These are phyloP conservation scores for Andrena fulva DNA, from an alignment of 2,888 invertebrate species.

Conservation along the genomic window DNA sequence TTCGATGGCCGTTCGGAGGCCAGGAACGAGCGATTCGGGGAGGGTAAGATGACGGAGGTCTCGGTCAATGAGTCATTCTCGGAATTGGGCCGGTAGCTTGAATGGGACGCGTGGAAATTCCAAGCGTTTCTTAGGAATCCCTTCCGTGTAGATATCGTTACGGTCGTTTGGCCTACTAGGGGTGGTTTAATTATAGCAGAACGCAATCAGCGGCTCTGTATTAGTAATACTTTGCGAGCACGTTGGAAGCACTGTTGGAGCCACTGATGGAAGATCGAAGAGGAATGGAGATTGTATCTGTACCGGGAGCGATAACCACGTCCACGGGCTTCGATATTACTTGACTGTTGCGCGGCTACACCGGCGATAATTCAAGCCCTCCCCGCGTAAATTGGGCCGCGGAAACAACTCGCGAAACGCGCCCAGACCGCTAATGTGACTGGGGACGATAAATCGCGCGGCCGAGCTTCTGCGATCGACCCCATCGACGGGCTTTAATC, in stretches of 20 bases:
- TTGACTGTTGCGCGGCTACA: too few relatives aligned
- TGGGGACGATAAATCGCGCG: neutral
- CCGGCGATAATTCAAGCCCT: constrained; percentile 2
- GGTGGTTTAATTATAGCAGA: neutral
- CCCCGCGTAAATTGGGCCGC: constrained; percentile 3
- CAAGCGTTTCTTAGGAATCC: neutral
- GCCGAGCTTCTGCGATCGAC: neutral
- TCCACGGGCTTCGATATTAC: too few relatives aligned
- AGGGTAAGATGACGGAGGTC: neutral
- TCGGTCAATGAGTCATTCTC: neutral
- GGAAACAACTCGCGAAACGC: neutral
- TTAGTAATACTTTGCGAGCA: too few relatives aligned
- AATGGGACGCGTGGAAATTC: neutral
- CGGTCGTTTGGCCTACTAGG: too few relatives aligned
- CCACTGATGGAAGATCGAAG: too few relatives aligned
- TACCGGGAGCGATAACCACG: too few relatives aligned
- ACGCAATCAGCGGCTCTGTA: neutral
- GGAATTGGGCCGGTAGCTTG: neutral
- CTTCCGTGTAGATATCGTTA: too few relatives aligned
- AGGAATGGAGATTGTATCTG: too few relatives aligned
- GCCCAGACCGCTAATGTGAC: constrained; percentile 8
- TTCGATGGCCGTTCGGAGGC: neutral
- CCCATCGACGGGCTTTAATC: neutral
- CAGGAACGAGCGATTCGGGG: neutral
- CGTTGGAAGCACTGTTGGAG: too few relatives aligned